Base-by-base conservation (phyloP, 64 coral and sea anemone species). In the Pocillopora verrucosa region DNA sequence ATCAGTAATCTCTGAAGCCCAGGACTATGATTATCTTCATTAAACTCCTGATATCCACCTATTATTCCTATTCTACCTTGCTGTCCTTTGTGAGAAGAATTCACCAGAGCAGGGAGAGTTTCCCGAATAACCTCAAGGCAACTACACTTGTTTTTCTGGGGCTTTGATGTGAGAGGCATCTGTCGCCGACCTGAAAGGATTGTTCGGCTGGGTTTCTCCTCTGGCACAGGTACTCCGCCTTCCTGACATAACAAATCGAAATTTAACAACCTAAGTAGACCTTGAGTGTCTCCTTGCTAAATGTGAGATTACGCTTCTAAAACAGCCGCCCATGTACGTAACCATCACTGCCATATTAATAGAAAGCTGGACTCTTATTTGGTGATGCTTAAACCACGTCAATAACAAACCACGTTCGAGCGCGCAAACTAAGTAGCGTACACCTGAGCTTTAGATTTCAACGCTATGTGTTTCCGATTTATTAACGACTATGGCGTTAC, bases 21-120 rank as follows among this genome's bases (percentile, higher is more conserved):
- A 30, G 30, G 30, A 30, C 30, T 51, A 51, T 51, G 41, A 51
- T 51, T 51, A 51, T 51, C 41, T 51, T 51, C 41, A 51, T 51
- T 7, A 7, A 51, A 51, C 41, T 99, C 97, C 87, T 99, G 94
- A 13, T 82, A 95, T 20, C 97, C 97, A 12, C 97, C 97, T 60
- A 99, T 88, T 1, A 99, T 89, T 13, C 93, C 97, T 12, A 99
- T 91, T 88, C 97, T 86, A 16, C 97, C 97, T 1, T 92, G 88
- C n/a, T 95, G 93, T 51, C 97, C 97, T 83, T 99, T 99, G 87
- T 99, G 94, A 68, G 79, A 84, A 58, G 73, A 87, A 10, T 94
- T 78, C 36, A 36, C n/a, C n/a, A 99, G 88, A 37, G 89, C 73
- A 19, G 97, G 97, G 16, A 99, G 93, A 2, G 80, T 88, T 56